phyloP scores from a whole-genome alignment of 2,888 invertebrate species.

The Cordylochernes scorpioides region DNA sequence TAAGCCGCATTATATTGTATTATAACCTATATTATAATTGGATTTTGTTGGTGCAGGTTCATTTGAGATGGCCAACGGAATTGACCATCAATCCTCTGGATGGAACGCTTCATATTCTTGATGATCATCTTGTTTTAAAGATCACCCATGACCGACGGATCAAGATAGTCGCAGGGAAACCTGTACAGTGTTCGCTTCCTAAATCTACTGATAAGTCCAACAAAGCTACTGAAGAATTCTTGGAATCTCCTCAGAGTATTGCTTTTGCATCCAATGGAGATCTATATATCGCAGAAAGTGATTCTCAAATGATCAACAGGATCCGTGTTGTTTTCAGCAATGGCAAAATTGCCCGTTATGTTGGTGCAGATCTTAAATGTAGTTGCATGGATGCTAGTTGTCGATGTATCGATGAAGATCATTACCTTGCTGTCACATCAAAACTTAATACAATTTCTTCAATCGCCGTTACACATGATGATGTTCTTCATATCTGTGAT shows the following conservation, averaged over 20 bases:
- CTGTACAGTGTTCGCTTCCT: constrained; percentile 46
- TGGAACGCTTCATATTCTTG: constrained; percentile 77
- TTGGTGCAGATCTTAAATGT: constrained; percentile 23
- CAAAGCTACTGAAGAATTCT: constrained; percentile 21
- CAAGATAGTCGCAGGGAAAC: constrained; percentile 78
- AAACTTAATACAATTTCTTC: constrained; percentile 28
- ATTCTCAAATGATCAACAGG: constrained; percentile 34
- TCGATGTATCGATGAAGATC: constrained; percentile 21
- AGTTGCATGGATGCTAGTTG: constrained; percentile 22
- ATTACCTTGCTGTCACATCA: constrained; percentile 22
- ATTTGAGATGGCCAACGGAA: constrained; percentile 89
- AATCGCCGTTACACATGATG: constrained; percentile 74
- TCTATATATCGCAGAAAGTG: constrained; percentile 73
- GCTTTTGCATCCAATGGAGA: constrained; percentile 74
- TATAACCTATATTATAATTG: background rate
- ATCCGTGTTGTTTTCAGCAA: constrained; percentile 21
- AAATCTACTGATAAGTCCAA: constrained; percentile 8
- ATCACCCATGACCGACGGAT: constrained; percentile 52
- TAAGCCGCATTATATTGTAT: background rate
- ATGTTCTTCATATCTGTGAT: constrained; percentile 78
- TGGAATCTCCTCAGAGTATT: constrained; percentile 67
- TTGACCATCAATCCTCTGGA: constrained; percentile 76
- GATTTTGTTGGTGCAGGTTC: constrained; percentile 30
- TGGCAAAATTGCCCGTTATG: constrained; percentile 22
- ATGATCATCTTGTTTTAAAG: constrained; percentile 69